Conservation (phyloP, 2,797 vertebrate genomes). For the Chaenodraco wilsoni region DNA sequence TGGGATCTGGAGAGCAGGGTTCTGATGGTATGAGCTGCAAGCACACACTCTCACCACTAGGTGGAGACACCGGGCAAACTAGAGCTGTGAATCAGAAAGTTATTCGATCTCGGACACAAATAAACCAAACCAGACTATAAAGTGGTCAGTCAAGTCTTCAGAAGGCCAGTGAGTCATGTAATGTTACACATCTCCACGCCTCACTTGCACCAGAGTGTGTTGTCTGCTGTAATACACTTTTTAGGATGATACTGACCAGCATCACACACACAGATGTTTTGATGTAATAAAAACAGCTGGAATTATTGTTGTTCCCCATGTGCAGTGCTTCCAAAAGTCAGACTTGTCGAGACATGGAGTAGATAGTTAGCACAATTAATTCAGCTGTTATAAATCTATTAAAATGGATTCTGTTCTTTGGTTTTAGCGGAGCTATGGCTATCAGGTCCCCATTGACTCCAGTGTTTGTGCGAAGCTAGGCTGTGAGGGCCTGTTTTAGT, state of each 20-base stretch:
- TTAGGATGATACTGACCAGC: constrained; percentile 40
- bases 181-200: constrained; percentile 15
- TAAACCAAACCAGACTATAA: constrained; percentile 21
- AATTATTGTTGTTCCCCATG: constrained; percentile 49
- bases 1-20: constrained; percentile 78
- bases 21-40: constrained; percentile 73
- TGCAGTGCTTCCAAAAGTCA: background rate
- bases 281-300: constrained; percentile 40
- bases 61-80: constrained; percentile 58
- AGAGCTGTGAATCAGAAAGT: background rate
- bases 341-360: background rate
- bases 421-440: background rate
- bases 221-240: constrained; percentile 42
- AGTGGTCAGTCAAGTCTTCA: background rate
- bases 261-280: constrained; percentile 39
- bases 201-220: background rate
- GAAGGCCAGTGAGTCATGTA: background rate
- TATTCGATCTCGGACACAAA: background rate
- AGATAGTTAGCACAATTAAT: background rate
- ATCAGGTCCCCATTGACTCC: background rate
- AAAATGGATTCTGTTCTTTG: background rate
- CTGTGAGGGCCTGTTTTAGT: background rate
- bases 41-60: constrained; percentile 51
- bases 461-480: constrained; percentile 6
- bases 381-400: background rate